Base-by-base conservation (phyloP, 2,113 vertebrate genomes). In the Cyanoliseus patagonus region DNA sequence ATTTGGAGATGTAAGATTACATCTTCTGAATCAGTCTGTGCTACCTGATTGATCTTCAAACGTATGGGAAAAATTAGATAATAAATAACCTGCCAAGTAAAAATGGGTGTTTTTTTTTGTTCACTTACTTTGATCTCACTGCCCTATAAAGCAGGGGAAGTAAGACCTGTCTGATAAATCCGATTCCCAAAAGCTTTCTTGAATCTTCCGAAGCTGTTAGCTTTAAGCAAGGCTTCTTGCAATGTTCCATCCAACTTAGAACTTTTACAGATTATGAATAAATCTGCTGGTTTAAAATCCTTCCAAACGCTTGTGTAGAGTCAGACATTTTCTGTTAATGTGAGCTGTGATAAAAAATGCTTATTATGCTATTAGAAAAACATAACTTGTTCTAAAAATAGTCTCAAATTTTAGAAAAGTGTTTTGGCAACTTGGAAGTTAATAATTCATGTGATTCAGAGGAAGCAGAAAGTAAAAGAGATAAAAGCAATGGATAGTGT, bases 401-500 rank as follows among this genome's bases (percentile, higher is more conserved):
- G 5, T 11, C 8, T 69, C 4, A 41, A n/a, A 57, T 67, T 80
- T 70, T 3, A 42, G 70, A 66, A 77, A 52, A 7, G 7, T 37
- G 4, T 28, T 82, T 44, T 49, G 17, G 46, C 14, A 67, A 28
- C 22, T 81, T 84, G 14, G 30, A 74, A 68, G 33, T 8, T 62
- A n/a, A 11, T 18, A 62, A 84, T 81, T 47, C 5, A 4, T 52
- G 5, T 51, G 15, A 19, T 30, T 68, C 19, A 17, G 53, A 72
- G 14, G 23, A 59, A 66, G 11, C 4, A 69, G 23, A 80, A 25
- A 39, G 10, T 42, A 33, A 55, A 61, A 64, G 33, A 61, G 16
- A 17, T 2, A 72, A 79, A 83, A 39, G 2, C 42, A 83, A 28
- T 1, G 4, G 6, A n/a, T 41, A 75, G 5, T 1, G 2, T 13